Evolutionary conservation across 92 coral and sea anemone species (phyloP), one percentile per base, ranked within the genome.

Genomic region (Phenganax subtilis): DNA sequence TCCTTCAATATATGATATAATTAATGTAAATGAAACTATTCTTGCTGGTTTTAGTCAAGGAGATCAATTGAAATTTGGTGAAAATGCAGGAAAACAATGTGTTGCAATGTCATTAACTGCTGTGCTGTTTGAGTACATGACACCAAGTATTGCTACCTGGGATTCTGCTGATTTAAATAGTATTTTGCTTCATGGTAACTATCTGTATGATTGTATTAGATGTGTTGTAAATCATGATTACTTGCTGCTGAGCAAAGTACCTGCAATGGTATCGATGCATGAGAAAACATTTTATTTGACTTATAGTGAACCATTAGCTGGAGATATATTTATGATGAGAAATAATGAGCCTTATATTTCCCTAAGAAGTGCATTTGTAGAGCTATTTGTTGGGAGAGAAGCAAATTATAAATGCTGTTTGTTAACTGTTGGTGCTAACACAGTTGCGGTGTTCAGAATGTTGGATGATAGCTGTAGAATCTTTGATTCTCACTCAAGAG

Each of bases 11-110:
- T 74, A 37, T 74, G 17, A 74, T 3, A 6, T 12, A 30, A 30
- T 28, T 75, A 75, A 61, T 75, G 0, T 57, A 55, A 30, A 20
- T 6, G 31, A 75, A 28, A 75, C 60, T 47, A 4, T 75, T 37
- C 60, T 15, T 51, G 80, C 80, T 75, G 63, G 57, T 75, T 75
- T 75, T 75, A 75, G 60, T 52, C 76, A 71, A 71, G 76, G 76
- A 71, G 76, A 71, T 52, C 76, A 31, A 4, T 29, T 52, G 47
- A 71, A 52, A 37, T 71, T 71, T 37, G 76, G 76, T 31, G 76
- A 52, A 20, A 71, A 71, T 71, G 54, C 52, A 29, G 76, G 29
- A 5, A 71, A 71, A 52, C 76, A 71, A 52, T 71, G 76, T 14
- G 76, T 71, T 71, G 53, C 76, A 37, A 71, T 71, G 52, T 71